Conservation (phyloP, 2,113 vertebrate species). For the Lipotes vexillifer region DNA sequence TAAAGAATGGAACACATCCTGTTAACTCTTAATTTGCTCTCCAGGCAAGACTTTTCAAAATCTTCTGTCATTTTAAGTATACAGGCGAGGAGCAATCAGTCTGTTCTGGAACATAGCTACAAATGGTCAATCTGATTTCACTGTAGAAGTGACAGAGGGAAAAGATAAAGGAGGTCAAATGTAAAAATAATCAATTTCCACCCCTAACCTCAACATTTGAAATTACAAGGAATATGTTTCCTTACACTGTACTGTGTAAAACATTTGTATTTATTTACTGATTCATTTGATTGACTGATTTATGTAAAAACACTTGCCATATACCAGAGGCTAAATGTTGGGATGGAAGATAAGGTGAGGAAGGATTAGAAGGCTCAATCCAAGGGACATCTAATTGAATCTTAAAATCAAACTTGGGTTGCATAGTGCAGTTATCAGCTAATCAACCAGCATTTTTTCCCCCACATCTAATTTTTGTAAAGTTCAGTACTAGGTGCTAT, state of each 20-base stretch:
- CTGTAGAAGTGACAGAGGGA: background rate
- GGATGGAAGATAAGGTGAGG: background rate
- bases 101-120: background rate
- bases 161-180: background rate
- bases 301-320: background rate
- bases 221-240: background rate
- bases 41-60: background rate
- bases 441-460: background rate
- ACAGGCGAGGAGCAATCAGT: background rate
- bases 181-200: background rate
- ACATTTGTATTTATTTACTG: background rate
- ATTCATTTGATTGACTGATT: background rate
- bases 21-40: conserved; percentile 8
- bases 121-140: background rate
- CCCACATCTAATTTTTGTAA: background rate
- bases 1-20: background rate
- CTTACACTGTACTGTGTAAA: background rate
- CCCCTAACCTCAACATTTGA: background rate
- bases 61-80: background rate
- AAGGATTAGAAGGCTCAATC: background rate
- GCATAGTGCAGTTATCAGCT: background rate
- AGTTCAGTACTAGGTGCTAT: background rate
- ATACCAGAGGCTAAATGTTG: background rate
- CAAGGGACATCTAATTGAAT: background rate
- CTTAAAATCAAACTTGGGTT: background rate